Percentiles rank a stretch among this genome's conserved stretches.
These are phyloP conservation scores for Artemia sinica DNA, from an alignment of 2,888 invertebrate species.

Conservation along the genomic window DNA sequence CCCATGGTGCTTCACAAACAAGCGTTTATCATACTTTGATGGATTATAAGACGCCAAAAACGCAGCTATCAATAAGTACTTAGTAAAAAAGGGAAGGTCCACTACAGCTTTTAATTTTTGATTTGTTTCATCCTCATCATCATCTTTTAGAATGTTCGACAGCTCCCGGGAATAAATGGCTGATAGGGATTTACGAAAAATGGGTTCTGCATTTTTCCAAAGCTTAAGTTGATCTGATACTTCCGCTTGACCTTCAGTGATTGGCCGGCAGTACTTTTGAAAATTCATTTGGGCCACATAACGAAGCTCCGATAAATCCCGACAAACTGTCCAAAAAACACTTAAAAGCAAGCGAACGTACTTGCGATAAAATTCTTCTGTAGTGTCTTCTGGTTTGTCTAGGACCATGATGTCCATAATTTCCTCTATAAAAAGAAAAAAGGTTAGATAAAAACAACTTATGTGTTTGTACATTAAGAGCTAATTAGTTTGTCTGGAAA, in stretches of 20 bases:
- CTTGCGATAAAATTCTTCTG: constrained; percentile 45
- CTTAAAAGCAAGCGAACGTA: constrained; percentile 65
- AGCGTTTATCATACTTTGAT: constrained; percentile 61
- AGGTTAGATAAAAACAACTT: not conserved
- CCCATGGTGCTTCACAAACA: constrained; percentile 50
- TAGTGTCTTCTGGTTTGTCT: constrained; percentile 29
- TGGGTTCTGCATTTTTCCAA: constrained; percentile 61
- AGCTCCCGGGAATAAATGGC: constrained; percentile 47
- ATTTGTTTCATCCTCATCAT: not conserved
- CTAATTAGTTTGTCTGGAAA: no score
- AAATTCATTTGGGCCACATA: constrained; percentile 46
- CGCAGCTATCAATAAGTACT: constrained; percentile 71
- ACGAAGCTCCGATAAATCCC: constrained; percentile 63
- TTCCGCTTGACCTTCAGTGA: constrained; percentile 45
- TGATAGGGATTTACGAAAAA: constrained; percentile 53
- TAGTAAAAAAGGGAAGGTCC: constrained; percentile 65
- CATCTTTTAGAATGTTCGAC: constrained; percentile 3
- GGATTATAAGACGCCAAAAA: constrained; percentile 86
- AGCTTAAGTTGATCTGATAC: constrained; percentile 47
- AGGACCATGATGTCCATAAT: constrained; percentile 31
- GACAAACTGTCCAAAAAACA: constrained; percentile 64
- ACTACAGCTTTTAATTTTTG: constrained; percentile 24
- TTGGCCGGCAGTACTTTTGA: constrained; percentile 57
- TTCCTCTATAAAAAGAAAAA: constrained; percentile 32
- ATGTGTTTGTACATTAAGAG: no score